Conservation (phyloP, 2,888 invertebrate species). For the Folsomia candida region DNA sequence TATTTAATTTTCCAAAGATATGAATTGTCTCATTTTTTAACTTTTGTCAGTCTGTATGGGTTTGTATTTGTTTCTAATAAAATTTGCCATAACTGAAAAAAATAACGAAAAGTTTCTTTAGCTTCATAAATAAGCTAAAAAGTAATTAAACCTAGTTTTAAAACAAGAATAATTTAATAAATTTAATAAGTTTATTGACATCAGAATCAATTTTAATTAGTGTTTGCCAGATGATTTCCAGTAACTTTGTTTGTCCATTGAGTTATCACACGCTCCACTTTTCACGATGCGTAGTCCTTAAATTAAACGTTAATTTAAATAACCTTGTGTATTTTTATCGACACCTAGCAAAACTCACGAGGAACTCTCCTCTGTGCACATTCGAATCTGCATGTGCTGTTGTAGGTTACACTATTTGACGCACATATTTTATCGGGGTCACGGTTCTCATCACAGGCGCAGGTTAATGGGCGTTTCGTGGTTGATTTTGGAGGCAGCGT, state of each 20-base stretch:
- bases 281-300: constrained; percentile 33
- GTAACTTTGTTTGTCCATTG: constrained; percentile 3
- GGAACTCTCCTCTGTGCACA: constrained; percentile 33
- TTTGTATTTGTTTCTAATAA: too few species aligned
- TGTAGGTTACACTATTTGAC: constrained; percentile 36
- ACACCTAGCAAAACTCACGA: constrained; percentile 9
- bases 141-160: too few species aligned
- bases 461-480: constrained; percentile 8
- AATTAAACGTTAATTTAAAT: background rate
- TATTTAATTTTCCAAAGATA: too few species aligned
- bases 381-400: constrained; percentile 31
- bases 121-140: too few species aligned
- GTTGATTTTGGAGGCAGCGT: constrained; percentile 8
- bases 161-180: too few species aligned
- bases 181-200: too few species aligned
- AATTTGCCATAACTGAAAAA: too few species aligned
- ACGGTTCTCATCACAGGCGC: constrained; percentile 18
- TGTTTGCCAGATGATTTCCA: constrained; percentile 17
- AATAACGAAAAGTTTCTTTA: too few species aligned
- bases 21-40: too few species aligned
- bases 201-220: too few species aligned
- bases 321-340: background rate
- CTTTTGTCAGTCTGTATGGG: too few species aligned
- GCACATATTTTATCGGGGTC: constrained; percentile 30
- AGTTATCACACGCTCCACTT: constrained; percentile 25